Evolutionary conservation across 1,140 invertebrate species (phyloP).

Genomic region (Temnothorax curvispinosus): DNA sequence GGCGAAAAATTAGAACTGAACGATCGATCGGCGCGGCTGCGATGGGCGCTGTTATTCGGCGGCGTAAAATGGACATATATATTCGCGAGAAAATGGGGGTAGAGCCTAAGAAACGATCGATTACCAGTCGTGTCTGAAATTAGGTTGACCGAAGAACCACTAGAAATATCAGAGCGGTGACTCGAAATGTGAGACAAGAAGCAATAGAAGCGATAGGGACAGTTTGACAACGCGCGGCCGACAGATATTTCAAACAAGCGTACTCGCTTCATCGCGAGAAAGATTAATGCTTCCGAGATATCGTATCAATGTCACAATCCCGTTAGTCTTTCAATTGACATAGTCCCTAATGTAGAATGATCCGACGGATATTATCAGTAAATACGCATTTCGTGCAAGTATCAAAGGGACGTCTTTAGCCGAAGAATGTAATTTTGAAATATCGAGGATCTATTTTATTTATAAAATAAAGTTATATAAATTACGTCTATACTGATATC

Average conservation of each 20-base stretch:
- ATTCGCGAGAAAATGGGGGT: constrained; percentile 36
- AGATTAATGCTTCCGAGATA: constrained; percentile 58
- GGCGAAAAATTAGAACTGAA: constrained; percentile 63
- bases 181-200: constrained; percentile 45
- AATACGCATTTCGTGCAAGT: not conserved
- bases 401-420: not conserved
- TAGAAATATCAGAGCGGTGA: constrained; percentile 51
- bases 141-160: constrained; percentile 73
- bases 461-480: not conserved
- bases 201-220: constrained; percentile 60
- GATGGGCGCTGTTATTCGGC: constrained; percentile 49
- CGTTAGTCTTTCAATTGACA: constrained; percentile 4
- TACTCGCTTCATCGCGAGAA: constrained; percentile 19
- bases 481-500: constrained; percentile 3
- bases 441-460: not conserved
- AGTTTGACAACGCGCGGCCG: constrained; percentile 15
- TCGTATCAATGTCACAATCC: constrained; percentile 23
- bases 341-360: not conserved
- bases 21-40: constrained; percentile 54
- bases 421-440: not conserved
- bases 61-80: constrained; percentile 39
- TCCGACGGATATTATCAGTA: constrained; percentile 3
- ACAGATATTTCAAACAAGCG: constrained; percentile 53
- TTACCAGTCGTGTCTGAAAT: constrained; percentile 71
- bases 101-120: constrained; percentile 68